Evolutionary conservation across 2,797 vertebrate genomes (phyloP).

Genomic region (Sebastes oblongus): DNA sequence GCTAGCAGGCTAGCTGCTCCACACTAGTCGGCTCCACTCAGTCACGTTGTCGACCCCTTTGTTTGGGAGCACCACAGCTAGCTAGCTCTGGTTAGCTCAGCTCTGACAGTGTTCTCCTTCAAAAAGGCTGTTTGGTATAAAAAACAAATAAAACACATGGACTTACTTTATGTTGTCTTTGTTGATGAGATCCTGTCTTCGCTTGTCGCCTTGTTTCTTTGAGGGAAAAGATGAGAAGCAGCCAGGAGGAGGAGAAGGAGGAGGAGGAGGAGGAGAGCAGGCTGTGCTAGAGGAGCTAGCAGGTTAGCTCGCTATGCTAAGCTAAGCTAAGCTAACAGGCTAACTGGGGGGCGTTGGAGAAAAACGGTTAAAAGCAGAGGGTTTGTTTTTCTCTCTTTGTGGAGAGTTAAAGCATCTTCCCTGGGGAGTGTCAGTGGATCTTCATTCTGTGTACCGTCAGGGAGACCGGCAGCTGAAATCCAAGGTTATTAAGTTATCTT

Average conservation of each 20-base stretch:
- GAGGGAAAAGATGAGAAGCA: conserved; percentile 61
- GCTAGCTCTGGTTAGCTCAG: conserved; percentile 57
- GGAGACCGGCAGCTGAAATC: conserved; percentile 34
- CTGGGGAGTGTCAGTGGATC: conserved; percentile 30
- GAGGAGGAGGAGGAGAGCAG: conserved; percentile 23
- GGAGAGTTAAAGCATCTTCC: conserved; percentile 30
- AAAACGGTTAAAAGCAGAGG: conserved; percentile 69
- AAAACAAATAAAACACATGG: conserved; percentile 15
- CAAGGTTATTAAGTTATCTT: conserved; percentile 42
- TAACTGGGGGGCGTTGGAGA: conserved; percentile 76
- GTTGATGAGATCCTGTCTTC: conserved; percentile 35
- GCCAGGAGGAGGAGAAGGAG: conserved; percentile 55
- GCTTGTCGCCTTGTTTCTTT: conserved; percentile 38
- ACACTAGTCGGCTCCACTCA: conserved; percentile 69
- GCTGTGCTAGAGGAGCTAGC: conserved; percentile 54
- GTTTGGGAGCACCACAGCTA: conserved; percentile 82
- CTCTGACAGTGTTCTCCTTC: conserved; percentile 44
- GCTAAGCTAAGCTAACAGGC: conserved; percentile 22
- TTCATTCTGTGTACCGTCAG: conserved; percentile 21
- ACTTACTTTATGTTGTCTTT: conserved; percentile 65
- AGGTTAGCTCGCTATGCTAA: conserved; percentile 39
- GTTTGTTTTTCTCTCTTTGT: conserved; percentile 4
- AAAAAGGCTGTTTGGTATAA: not conserved
- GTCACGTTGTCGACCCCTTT: conserved; percentile 88
- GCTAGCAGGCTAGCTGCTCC: conserved; percentile 74